Percentiles rank a stretch among this genome's conserved stretches.
Conservation (phyloP, 2,888 invertebrate genomes). For the Tachystola acroxantha region DNA sequence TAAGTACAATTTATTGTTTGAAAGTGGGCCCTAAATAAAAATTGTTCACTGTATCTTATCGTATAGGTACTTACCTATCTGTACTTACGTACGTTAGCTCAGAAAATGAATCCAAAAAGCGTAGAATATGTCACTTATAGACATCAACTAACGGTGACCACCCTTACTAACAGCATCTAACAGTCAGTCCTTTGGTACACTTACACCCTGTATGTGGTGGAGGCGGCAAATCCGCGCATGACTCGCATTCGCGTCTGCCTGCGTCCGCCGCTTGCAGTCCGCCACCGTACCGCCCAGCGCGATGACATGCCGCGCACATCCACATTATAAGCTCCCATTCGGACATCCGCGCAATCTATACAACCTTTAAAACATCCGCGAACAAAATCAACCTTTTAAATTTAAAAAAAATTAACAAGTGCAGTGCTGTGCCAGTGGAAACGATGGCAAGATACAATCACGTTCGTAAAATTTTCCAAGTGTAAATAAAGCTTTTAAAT, state of each 20-base stretch:
- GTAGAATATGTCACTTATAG: no score
- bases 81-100: no score
- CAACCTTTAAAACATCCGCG: no score
- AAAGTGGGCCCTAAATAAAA: no score
- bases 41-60: no score
- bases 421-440: constrained; percentile 37
- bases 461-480: constrained; percentile 53
- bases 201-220: no score
- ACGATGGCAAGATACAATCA: constrained; percentile 48
- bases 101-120: no score
- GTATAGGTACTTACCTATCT: no score
- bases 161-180: no score
- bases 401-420: constrained; percentile 17
- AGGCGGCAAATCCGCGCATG: constrained; percentile 34
- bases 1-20: no score
- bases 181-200: no score
- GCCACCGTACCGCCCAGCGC: constrained; percentile 47
- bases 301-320: constrained; percentile 54
- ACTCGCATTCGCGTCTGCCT: constrained; percentile 18
- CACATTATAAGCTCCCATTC: constrained; percentile 21
- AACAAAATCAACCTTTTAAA: constrained; percentile 5
- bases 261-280: constrained; percentile 42
- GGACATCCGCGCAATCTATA: neutral
- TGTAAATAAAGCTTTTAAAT: constrained; percentile 56
- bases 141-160: no score